phyloP scores from a whole-genome alignment of 2,888 invertebrate genomes.

The Tipula unca region DNA sequence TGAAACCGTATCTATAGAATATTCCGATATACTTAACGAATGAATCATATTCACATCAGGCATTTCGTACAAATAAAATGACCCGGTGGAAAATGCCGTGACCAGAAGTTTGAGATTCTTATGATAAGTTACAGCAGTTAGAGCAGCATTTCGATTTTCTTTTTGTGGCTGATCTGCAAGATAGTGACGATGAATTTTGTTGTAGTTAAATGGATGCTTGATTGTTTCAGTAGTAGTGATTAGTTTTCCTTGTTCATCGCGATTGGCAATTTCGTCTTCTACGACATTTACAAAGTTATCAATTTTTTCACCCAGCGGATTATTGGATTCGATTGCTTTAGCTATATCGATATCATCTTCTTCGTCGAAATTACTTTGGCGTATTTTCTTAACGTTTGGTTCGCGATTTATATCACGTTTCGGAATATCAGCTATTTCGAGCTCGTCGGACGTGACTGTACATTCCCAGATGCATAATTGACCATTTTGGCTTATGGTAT shows the following conservation, averaged over 20 bases:
- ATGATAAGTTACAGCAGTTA: constrained; percentile 82
- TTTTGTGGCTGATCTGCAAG: constrained; percentile 61
- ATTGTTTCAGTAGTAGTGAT: constrained; percentile 34
- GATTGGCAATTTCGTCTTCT: constrained; percentile 28
- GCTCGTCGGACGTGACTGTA: constrained; percentile 19
- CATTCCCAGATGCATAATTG: constrained; percentile 70
- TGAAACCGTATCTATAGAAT: constrained; percentile 68
- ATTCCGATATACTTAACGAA: constrained; percentile 77
- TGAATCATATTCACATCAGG: constrained; percentile 91
- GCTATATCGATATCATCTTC: constrained; percentile 54
- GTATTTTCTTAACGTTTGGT: constrained; percentile 17
- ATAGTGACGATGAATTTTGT: constrained; percentile 63
- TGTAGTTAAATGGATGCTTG: constrained; percentile 52
- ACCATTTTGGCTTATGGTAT: constrained; percentile 76
- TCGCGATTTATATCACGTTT: constrained; percentile 24
- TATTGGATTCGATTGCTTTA: background rate
- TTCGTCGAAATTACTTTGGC: constrained; percentile 42
- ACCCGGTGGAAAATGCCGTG: constrained; percentile 82
- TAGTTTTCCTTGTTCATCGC: constrained; percentile 43
- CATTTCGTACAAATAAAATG: constrained; percentile 89
- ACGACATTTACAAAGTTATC: background rate
- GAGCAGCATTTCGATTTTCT: constrained; percentile 50
- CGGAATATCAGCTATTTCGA: constrained; percentile 15
- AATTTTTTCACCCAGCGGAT: background rate
- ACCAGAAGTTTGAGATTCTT: constrained; percentile 70